Evolutionary conservation across 2,888 invertebrate genomes (phyloP), one percentile per base, ranked within the genome.

Genomic region (Schizotus pectinicornis): DNA sequence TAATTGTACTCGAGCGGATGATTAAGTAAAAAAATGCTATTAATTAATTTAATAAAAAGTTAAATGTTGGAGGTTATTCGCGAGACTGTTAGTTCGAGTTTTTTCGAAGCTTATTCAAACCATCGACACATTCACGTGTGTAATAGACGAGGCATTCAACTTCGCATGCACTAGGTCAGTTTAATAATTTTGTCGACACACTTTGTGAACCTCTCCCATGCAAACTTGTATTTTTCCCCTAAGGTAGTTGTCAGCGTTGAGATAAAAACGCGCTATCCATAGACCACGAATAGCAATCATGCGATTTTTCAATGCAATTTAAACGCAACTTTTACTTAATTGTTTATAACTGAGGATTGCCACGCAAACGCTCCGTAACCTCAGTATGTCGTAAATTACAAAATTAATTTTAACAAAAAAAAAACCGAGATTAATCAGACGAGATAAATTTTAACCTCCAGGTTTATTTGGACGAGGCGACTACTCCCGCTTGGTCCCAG

Each of bases 131-230:
- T 56, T 56, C 56, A 51, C 45, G 12, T 8, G 12, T 34, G 47
- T 52, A 52, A 57, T 57, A 57, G 57, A 57, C 41, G 52, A 58
- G 58, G 49, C 58, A 43, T 58, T 58, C 58, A 58, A 58, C 58
- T 58, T 58, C 38, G 58, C 58, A 53, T 58, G 58, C 53, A 58
- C 53, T 58, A 58, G 58, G 58, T 58, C 58, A 58, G 53, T 58
- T 58, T 58, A 53, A 58, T 58, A 58, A 58, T 58, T 58, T 54
- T 47, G 58, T 54, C 54, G 58, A 58, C 58, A 58, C 53, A 58
- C 53, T 58, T 58, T 58, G 48, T 48, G 43, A 42, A 58, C 58
- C 58, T 58, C 58, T 58, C 58, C 58, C 58, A 53, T 58, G 53
- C 58, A 42, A 58, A 56, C 51, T 51, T 46, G 56, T 39, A 48